Conservation (phyloP, 2,888 invertebrate genomes). For the Psylliodes chrysocephalus region DNA sequence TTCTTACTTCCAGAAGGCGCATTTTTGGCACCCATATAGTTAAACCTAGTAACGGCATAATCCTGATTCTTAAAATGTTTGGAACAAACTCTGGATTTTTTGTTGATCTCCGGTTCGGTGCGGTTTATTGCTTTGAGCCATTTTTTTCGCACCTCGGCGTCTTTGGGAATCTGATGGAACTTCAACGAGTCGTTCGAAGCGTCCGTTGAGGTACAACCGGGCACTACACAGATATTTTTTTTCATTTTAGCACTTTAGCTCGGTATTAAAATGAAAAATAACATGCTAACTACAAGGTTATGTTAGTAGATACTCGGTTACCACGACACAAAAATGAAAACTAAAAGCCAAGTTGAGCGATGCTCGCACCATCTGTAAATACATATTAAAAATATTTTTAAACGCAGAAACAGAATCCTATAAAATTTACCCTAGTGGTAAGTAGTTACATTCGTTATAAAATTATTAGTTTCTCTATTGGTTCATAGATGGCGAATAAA, state of each 20-base stretch:
- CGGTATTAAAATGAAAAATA: slow-evolving; percentile 32
- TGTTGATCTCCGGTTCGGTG: slow-evolving; percentile 40
- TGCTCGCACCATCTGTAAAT: slow-evolving; percentile 21
- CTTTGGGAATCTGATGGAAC: slow-evolving; percentile 43
- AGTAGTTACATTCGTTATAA: too few species aligned
- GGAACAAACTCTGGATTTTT: slow-evolving; percentile 43
- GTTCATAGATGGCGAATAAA: too few species aligned
- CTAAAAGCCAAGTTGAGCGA: slow-evolving; percentile 9
- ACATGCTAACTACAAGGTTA: slow-evolving; percentile 41
- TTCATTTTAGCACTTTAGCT: slow-evolving; percentile 32
- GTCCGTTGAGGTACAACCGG: slow-evolving; percentile 34
- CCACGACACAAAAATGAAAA: slow-evolving; percentile 36
- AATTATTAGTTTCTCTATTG: too few species aligned
- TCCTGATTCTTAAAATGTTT: slow-evolving; percentile 42
- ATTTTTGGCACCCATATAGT: slow-evolving; percentile 36
- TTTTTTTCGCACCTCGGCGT: slow-evolving; percentile 53
- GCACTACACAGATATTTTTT: slow-evolving; percentile 40
- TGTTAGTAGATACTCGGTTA: slow-evolving; percentile 38
- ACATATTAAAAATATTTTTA: neutral
- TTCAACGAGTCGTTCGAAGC: slow-evolving; percentile 21
- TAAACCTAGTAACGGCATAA: slow-evolving; percentile 37
- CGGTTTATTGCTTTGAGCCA: slow-evolving; percentile 71
- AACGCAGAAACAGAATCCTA: too few species aligned
- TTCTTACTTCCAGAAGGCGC: slow-evolving; percentile 36
- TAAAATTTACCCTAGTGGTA: too few species aligned